Conservation (phyloP, 2,888 invertebrate genomes). For the Opisthograptis luteolata region DNA sequence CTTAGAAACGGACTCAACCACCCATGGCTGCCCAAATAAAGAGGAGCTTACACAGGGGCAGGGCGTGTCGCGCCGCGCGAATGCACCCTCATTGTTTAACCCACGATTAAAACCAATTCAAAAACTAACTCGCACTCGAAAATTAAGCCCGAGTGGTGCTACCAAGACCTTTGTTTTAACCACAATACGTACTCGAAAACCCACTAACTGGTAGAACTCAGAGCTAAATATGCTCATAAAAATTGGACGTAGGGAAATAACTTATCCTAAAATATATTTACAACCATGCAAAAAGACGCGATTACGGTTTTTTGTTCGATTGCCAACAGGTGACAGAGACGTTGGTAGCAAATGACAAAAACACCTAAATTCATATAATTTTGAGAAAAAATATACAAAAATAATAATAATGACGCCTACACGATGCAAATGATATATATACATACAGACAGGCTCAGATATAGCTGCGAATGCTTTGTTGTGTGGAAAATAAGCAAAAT, state of each 20-base stretch:
- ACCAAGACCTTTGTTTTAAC: conserved; percentile 75
- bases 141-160: conserved; percentile 80
- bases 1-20: conserved; percentile 38
- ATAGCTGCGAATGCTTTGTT: conserved; percentile 16
- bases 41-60: conserved; percentile 61
- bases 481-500: conserved; percentile 42
- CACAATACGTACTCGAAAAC: conserved; percentile 70
- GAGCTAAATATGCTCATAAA: neutral
- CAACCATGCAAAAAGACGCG: too few relatives aligned
- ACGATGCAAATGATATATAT: too few relatives aligned
- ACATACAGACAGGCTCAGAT: too few relatives aligned
- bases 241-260: neutral
- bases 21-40: conserved; percentile 37
- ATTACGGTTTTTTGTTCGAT: too few relatives aligned
- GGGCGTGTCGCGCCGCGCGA: conserved; percentile 72
- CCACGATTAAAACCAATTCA: conserved; percentile 83
- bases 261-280: too few relatives aligned
- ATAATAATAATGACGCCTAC: too few relatives aligned
- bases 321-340: too few relatives aligned
- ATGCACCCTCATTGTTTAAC: conserved; percentile 79
- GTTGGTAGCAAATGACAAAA: too few relatives aligned
- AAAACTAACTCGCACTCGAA: conserved; percentile 80
- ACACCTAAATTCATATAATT: too few relatives aligned
- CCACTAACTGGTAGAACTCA: conserved; percentile 52
- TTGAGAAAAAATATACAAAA: too few relatives aligned